Evolutionary conservation across 2,888 invertebrate species (phyloP).

Genomic region (Protula sp.): DNA sequence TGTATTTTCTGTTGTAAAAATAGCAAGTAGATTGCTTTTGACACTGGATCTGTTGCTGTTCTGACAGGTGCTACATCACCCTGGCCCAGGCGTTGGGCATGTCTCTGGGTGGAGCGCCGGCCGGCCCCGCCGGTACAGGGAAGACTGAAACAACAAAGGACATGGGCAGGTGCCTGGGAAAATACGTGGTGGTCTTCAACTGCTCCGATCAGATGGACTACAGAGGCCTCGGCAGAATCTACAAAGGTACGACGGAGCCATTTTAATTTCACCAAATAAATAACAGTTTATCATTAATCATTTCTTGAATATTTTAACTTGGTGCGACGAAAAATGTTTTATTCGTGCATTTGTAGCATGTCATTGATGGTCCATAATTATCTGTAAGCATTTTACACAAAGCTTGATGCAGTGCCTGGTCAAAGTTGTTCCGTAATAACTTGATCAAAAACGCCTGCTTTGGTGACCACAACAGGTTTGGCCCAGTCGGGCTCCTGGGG

Average conservation of each 20-base stretch:
- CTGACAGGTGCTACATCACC: constrained; percentile 85
- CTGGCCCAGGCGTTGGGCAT: constrained; percentile 90
- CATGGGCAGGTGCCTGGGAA: constrained; percentile 95
- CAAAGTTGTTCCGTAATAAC: too few relatives aligned
- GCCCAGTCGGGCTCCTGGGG: constrained; percentile 97
- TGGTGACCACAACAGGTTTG: constrained; percentile 65
- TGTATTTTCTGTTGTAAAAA: too few relatives aligned
- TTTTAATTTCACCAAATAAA: neutral
- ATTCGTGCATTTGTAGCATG: too few relatives aligned
- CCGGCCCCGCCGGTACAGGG: constrained; percentile 96
- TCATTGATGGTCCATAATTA: too few relatives aligned
- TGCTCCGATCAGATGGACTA: constrained; percentile 99
- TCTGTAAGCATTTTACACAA: too few relatives aligned
- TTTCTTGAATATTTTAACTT: neutral
- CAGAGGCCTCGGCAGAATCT: constrained; percentile 88
- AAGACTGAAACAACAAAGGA: constrained; percentile 98
- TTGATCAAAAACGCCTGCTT: too few relatives aligned
- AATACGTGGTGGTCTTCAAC: constrained; percentile 91
- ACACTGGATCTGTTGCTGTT: neutral
- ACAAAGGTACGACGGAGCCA: constrained; percentile 65
- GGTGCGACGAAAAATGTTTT: neutral
- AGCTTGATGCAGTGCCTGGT: too few relatives aligned
- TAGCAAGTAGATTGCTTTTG: too few relatives aligned
- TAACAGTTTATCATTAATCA: neutral
- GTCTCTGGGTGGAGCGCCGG: constrained; percentile 89